Base-by-base conservation (phyloP, 2,113 vertebrate genomes). In the Microtus pennsylvanicus region DNA sequence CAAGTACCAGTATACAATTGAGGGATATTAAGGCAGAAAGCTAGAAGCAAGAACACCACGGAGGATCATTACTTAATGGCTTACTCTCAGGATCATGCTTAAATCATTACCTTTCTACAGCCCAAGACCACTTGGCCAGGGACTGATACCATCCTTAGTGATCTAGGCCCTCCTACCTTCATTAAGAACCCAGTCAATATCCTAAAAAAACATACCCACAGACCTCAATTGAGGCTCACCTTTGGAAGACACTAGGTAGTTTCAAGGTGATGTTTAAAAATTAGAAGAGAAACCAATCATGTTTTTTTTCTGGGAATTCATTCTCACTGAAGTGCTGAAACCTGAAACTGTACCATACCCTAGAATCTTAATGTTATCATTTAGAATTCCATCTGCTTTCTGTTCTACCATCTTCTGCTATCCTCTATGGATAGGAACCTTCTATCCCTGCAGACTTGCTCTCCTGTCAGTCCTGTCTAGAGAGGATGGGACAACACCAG, bases 401-500 rank as follows among this genome's bases (percentile, higher is more conserved):
- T 82, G 17, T 7, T 77, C 10, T 72, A 7, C 13, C 55, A 1
- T 92, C 42, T 19, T 47, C 47, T 58, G 2, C 42, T 55, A 5
- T 1, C 11, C 22, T 50, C 2, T 30, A 0, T 5, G 33, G 24
- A 35, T 77, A 38, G 3, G 8, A 21, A 24, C 1, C 52, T 47
- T 72, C 72, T 11, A 30, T 78, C 35, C 52, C 52, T 35, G 11
- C 8, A 45, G 35, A 33, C 22, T 82, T 3, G 30, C 28, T 82
- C 8, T 30, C 35, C 1, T 65, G 38, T 5, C 8, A 72, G n/a
- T 4, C 30, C 3, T 16, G 17, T 26, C 5, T 45, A 0, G 0
- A 52, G 7, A 80, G 11, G 0, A 1, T 26, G 65, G 26, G 17
- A 52, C 19, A 45, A 28, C 12, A 35, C 4, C 80, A 28, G 2